Conservation (phyloP, 2,797 vertebrate species). For the Arctocebus calabarensis region DNA sequence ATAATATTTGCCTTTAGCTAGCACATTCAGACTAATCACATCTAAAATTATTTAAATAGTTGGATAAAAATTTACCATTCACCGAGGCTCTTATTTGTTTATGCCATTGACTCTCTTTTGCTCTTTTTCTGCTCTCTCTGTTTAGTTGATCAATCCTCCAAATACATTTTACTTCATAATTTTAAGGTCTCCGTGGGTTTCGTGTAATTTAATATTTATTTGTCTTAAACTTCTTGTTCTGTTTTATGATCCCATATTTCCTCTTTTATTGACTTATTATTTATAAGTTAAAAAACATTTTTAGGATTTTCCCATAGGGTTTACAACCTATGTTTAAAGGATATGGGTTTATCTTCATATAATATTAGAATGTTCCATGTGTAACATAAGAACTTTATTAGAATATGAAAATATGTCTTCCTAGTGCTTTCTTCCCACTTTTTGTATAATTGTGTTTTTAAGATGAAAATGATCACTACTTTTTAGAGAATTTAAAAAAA, state of each 20-base stretch:
- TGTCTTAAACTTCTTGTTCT: neutral
- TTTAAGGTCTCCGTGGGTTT: neutral
- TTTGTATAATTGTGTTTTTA: neutral
- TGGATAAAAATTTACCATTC: neutral
- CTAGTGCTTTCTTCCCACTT: neutral
- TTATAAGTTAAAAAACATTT: neutral
- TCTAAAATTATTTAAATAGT: neutral
- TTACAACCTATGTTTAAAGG: neutral
- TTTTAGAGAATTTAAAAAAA: neutral
- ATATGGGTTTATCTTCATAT: neutral
- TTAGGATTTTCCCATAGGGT: neutral
- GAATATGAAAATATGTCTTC: neutral
- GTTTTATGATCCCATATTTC: neutral
- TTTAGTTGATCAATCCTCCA: neutral
- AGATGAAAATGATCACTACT: neutral
- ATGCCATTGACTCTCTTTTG: neutral
- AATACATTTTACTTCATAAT: neutral
- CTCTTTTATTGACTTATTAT: neutral
- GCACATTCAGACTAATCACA: neutral
- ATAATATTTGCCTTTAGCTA: neutral
- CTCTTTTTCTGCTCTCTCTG: neutral
- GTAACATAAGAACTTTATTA: neutral
- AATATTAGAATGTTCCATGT: neutral
- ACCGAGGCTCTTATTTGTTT: neutral
- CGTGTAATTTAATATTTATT: neutral